A percentile compares a stretch with the other conserved stretches of the same genome.
Evolutionary conservation across 2,797 vertebrate species (phyloP).

Genomic region (Phataginus tricuspis): DNA sequence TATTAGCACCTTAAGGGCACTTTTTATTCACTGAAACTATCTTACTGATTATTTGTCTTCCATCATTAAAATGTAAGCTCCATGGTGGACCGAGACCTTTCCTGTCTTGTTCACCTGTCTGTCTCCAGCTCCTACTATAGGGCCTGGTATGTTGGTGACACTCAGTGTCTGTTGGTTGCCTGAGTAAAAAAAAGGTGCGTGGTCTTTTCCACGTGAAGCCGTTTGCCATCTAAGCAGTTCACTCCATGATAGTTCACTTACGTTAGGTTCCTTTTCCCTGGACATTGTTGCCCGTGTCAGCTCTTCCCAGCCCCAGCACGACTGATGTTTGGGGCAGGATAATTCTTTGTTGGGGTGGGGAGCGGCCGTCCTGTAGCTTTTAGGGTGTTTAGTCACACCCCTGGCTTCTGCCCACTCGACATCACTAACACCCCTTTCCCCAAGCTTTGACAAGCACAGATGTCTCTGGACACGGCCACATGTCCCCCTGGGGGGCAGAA

Average conservation of each 20-base stretch:
- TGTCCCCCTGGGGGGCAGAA: neutral
- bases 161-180: no score
- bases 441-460: neutral
- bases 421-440: neutral
- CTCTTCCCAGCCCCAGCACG: neutral
- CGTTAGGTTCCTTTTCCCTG: neutral
- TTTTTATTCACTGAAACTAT: no score
- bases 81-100: rapidly evolving
- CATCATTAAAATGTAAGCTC: no score
- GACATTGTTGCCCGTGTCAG: rapidly evolving
- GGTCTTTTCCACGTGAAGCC: neutral
- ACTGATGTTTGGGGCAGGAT: neutral
- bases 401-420: neutral
- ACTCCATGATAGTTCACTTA: neutral
- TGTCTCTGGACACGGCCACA: neutral
- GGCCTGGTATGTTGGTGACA: neutral
- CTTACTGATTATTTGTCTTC: neutral
- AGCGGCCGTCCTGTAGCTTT: neutral
- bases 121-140: neutral
- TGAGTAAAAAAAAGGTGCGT: neutral
- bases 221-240: no score
- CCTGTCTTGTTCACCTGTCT: rapidly evolving
- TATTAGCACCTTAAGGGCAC: no score
- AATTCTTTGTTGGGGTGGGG: neutral
- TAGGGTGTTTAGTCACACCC: neutral